Conservation (phyloP, 2,113 vertebrate genomes). For the Ameiurus melas region DNA sequence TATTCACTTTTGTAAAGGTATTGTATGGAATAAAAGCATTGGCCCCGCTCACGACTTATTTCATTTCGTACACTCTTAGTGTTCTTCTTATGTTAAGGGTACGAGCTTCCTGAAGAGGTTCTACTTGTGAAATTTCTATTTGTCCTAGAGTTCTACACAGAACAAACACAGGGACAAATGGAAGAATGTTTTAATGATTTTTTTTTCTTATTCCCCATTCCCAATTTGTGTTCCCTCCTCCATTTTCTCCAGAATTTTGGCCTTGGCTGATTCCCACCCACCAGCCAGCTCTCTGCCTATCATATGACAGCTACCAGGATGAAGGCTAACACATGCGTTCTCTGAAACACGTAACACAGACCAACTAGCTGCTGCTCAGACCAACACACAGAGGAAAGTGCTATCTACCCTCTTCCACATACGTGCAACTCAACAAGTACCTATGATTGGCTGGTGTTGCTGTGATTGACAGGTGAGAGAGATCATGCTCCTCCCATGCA, state of each 20-base stretch:
- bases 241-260: not conserved
- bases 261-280: not conserved
- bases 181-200: too few species aligned
- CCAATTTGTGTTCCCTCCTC: not conserved
- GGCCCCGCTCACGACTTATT: not conserved
- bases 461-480: not conserved
- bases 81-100: not conserved
- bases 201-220: too few species aligned
- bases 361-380: too few species aligned
- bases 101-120: too few species aligned
- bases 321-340: not conserved
- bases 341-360: not conserved
- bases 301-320: not conserved
- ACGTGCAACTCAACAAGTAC: not conserved
- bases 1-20: not conserved
- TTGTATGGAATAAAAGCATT: not conserved
- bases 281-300: not conserved
- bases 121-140: too few species aligned
- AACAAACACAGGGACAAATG: too few species aligned
- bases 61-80: not conserved
- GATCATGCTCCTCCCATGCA: too few species aligned
- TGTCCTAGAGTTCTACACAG: too few species aligned
- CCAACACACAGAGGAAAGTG: too few species aligned
- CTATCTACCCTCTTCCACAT: not conserved
- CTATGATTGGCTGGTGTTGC: too few species aligned